Evolutionary conservation across 1,140 invertebrate species (phyloP).

Genomic region (Drosophila takahashii): DNA sequence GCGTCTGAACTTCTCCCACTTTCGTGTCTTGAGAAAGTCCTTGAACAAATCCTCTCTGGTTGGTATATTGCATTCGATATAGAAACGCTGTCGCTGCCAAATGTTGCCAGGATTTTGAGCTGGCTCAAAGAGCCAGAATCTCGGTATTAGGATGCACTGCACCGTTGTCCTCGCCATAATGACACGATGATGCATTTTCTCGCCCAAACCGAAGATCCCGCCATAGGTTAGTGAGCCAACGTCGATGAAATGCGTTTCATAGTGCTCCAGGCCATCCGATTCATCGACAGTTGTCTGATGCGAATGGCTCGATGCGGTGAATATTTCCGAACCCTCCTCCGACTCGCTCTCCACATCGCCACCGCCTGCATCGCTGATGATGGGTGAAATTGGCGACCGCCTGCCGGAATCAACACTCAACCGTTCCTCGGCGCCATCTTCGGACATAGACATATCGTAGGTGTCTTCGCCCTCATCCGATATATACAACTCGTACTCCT

Average conservation of each 20-base stretch:
- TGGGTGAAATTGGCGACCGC: neutral
- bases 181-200: slow-evolving; percentile 86
- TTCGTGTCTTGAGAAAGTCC: slow-evolving; percentile 85
- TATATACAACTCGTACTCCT: slow-evolving; percentile 22
- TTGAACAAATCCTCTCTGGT: slow-evolving; percentile 84
- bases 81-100: slow-evolving; percentile 86
- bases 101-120: slow-evolving; percentile 86
- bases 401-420: neutral
- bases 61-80: slow-evolving; percentile 86
- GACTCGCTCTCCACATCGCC: slow-evolving; percentile 8
- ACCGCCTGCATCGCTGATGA: neutral
- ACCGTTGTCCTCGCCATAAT: slow-evolving; percentile 86
- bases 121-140: slow-evolving; percentile 86
- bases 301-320: slow-evolving; percentile 16
- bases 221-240: slow-evolving; percentile 78
- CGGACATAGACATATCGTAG: neutral
- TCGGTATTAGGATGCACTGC: slow-evolving; percentile 86
- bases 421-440: neutral
- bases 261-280: neutral
- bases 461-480: neutral
- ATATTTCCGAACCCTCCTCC: slow-evolving; percentile 20
- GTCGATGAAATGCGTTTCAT: slow-evolving; percentile 74
- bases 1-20: slow-evolving; percentile 85
- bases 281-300: neutral
- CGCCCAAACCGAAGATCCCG: slow-evolving; percentile 85